A percentile compares a stretch with the other conserved stretches of the same genome.
Evolutionary conservation across 2,888 invertebrate species (phyloP).

Genomic region (Sinopyrophorus schimmeli): DNA sequence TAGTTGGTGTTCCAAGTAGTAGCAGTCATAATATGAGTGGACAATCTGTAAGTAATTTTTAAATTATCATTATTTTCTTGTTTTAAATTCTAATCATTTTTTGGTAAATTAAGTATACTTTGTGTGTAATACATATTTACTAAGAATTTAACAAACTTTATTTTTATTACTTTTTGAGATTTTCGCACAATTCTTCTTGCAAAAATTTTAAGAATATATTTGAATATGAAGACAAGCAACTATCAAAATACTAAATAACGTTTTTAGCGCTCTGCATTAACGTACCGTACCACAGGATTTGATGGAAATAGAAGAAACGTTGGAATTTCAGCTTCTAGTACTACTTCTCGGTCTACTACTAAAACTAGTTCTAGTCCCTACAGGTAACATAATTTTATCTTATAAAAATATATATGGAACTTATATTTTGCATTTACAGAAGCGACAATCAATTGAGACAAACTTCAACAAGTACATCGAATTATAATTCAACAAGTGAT

Average conservation of each 20-base stretch:
- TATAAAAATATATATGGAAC: constrained; percentile 4
- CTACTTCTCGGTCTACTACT: constrained; percentile 91
- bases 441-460: constrained; percentile 83
- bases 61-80: no score
- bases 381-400: constrained; percentile 57
- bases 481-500: constrained; percentile 81
- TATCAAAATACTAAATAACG: no score
- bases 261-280: constrained; percentile 77
- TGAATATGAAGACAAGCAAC: no score
- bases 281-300: constrained; percentile 72
- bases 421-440: constrained; percentile 52
- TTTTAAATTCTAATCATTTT: constrained; percentile 25
- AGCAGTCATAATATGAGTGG: constrained; percentile 77
- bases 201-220: no score
- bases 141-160: no score
- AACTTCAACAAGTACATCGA: constrained; percentile 84
- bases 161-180: no score
- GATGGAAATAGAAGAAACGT: constrained; percentile 73
- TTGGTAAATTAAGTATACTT: no score
- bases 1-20: constrained; percentile 64
- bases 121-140: no score
- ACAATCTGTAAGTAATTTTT: constrained; percentile 60
- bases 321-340: constrained; percentile 93
- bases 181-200: no score
- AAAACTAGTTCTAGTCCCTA: constrained; percentile 95